Conservation (phyloP, 2,797 vertebrate genomes). For the Macroramphosus scolopax region DNA sequence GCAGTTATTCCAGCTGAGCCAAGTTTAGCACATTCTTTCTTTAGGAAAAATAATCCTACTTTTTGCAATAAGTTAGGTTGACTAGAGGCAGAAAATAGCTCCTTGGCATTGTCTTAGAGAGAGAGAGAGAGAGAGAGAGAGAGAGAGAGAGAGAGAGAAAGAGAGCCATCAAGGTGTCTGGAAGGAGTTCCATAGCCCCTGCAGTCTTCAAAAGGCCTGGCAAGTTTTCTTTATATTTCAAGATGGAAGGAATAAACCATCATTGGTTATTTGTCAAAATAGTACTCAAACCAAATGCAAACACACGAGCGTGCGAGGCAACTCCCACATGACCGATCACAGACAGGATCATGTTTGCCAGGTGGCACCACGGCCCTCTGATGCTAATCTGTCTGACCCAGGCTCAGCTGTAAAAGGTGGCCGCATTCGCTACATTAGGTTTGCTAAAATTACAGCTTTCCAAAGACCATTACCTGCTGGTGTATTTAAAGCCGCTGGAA, state of each 20-base stretch:
- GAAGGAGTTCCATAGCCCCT: conserved; percentile 20
- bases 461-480: conserved; percentile 70
- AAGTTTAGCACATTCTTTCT: conserved; percentile 72
- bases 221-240: too few species aligned
- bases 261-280: conserved; percentile 32
- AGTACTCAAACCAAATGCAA: conserved; percentile 29
- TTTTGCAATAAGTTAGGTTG: conserved; percentile 46
- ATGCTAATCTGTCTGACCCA: conserved; percentile 61
- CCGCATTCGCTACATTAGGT: conserved; percentile 37
- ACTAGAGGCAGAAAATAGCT: conserved; percentile 34
- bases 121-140: conserved; percentile 23
- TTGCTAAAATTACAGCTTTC: conserved; percentile 60
- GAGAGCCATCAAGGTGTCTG: conserved; percentile 35
- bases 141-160: too few species aligned
- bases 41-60: conserved; percentile 46
- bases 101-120: conserved; percentile 32
- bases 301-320: conserved; percentile 18
- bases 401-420: conserved; percentile 57
- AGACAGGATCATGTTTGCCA: too few species aligned
- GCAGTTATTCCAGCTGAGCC: conserved; percentile 68
- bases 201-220: conserved; percentile 20
- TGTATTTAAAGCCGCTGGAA: conserved; percentile 67
- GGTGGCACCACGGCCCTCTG: conserved; percentile 44
- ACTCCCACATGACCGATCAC: too few species aligned
- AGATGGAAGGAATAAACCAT: too few species aligned